A percentile compares a stretch with the other conserved stretches of the same genome.
Conservation (phyloP, 2,888 invertebrate genomes). For the Sinopyrophorus schimmeli region DNA sequence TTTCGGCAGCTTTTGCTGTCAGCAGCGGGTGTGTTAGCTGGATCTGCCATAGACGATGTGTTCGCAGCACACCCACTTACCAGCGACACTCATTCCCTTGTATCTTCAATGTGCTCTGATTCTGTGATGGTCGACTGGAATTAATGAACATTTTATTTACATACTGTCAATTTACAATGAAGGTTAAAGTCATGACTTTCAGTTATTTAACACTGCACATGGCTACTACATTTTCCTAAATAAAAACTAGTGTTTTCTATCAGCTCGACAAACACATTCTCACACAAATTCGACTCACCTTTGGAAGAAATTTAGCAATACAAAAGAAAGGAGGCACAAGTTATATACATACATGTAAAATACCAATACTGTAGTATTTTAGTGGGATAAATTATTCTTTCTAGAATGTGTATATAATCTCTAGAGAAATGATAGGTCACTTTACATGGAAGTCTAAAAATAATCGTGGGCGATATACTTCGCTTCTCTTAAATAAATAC, state of each 20-base stretch:
- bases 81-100: constrained; percentile 57
- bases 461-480: constrained; percentile 7
- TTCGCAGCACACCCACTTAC: constrained; percentile 69
- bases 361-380: too few relatives aligned
- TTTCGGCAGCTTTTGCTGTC: constrained; percentile 60
- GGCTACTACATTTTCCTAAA: too few relatives aligned
- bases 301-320: too few relatives aligned
- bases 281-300: too few relatives aligned
- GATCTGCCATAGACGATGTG: constrained; percentile 91
- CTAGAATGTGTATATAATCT: too few relatives aligned
- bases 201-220: too few relatives aligned
- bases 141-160: constrained; percentile 17
- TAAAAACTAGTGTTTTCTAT: too few relatives aligned
- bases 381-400: too few relatives aligned
- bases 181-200: constrained; percentile 25
- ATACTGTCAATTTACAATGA: constrained; percentile 22
- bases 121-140: constrained; percentile 46
- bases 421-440: constrained; percentile 10
- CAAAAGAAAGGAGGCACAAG: too few relatives aligned
- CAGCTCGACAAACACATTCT: too few relatives aligned
- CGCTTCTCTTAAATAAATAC: constrained; percentile 9
- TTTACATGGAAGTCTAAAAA: constrained; percentile 23
- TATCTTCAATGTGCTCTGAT: constrained; percentile 47
- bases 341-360: too few relatives aligned
- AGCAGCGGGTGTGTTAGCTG: constrained; percentile 74